Evolutionary conservation across 2,888 invertebrate species (phyloP), one percentile per base, ranked within the genome.

Genomic region (Lysandra coridon): DNA sequence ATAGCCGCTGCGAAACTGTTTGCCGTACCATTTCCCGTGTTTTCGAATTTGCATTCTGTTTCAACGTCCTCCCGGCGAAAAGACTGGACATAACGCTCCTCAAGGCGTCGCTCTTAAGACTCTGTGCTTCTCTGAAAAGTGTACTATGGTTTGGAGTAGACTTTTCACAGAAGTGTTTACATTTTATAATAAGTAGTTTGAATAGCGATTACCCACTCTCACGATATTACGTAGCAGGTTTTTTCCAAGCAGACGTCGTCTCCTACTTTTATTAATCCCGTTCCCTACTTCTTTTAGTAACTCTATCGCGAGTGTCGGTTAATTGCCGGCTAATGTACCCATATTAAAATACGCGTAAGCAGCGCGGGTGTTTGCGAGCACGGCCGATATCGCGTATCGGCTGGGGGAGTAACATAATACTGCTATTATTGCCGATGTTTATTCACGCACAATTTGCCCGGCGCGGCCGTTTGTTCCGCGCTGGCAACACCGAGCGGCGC

Each of bases 391-490:
- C 82, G 80, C 82, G 79, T 81, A 64, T 44, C 78, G 10, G 85
- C 81, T 84, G 82, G 83, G 85, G 83, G 83, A 82, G 88, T 89
- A 91, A 91, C 89, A 93, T 93, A 93, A 94, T 93, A 90, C 90
- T 80, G 86, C 91, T 92, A 93, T 93, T 93, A 93, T 93, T 87
- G 86, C 83, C 88, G 83, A 85, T 94, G 92, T 93, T 93, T 92
- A 90, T 91, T 88, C 92, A 93, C 92, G 94, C 92, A 92, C 94
- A 94, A 94, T 94, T 94, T 94, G 93, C 91, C 85, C 82, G 83
- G 81, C 83, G 86, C 87, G 93, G 69, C 14, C 53, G 76, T 93
- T 93, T 93, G 91, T 93, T 91, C 88, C 90, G 88, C 86, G 87
- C 84, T 92, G 89, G 91, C 92, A 90, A 92, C 92, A 92, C 86